Evolutionary conservation across 2,113 vertebrate genomes (phyloP), one percentile per base, ranked within the genome.

Genomic region (Morone chrysops): DNA sequence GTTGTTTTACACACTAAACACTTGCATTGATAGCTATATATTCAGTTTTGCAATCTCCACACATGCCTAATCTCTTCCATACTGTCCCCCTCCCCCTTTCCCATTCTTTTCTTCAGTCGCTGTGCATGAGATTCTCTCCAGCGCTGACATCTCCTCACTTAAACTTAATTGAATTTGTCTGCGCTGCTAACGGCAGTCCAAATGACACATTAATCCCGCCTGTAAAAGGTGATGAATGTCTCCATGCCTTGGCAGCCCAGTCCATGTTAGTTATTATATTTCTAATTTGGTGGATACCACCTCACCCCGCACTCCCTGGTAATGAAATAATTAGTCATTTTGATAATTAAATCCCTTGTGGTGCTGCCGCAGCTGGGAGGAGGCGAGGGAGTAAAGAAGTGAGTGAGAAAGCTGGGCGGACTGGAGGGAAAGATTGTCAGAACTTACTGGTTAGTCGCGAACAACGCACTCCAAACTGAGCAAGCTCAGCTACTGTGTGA

Each of bases 311-410:
- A 95, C 96, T 96, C 94, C 95, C 94, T 96, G 80, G 95, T 98
- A 97, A 98, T 98, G 96, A 96, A 97, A 97, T 97, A 97, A 97
- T 98, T 97, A 97, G 95, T 98, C 97, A 98, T 97, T 97, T 97
- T 97, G 96, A 97, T 97, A 97, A 97, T 98, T 97, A 96, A 97
- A 97, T 98, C 96, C 96, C 96, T 97, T 93, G 20, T 94, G 96
- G 95, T 94, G 95, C 95, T 87, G 89, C 95, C 94, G 88, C 93
- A 93, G 90, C 90, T 86, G 93, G 86, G 59, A 72, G 59, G 78
- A 78, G 17, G 74, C 1, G 31, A 56, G 45, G 40, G 70, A 61
- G 81, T 20, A 45, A 75, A 59, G 63, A 67, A 57, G 11, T 41
- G 76, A 83, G 18, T 51, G 20, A 50, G 89, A 73, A 56, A 8